Evolutionary conservation across 2,888 invertebrate species (phyloP), one percentile per base, ranked within the genome.

Genomic region (Temnothorax rugatulus): DNA sequence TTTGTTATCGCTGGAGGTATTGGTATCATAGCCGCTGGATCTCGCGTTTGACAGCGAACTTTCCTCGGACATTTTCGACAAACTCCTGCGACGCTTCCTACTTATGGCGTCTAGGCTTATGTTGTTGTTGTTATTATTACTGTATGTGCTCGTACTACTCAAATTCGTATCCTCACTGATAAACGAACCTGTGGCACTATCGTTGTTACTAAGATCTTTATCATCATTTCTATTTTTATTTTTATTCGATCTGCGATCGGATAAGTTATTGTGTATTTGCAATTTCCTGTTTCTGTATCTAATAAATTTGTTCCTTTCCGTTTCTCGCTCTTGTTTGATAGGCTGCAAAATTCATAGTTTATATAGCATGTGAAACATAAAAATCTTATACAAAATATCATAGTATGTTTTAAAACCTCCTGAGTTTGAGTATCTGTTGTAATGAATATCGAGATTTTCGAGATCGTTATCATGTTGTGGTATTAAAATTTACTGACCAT

Each of bases 191-290:
- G 82, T 71, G 1, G 83, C 79, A 74, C 88, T 92, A 50, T 91
- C 89, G 7, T 81, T 82, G 61, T 68, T 81, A 50, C 76, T 85
- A 8, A 44, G 13, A 63, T 84, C 76, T 50, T 87, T 86, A 44
- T 90, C 86, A 2, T 83, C 61, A n/a, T 47, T 79, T 54, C 85
- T 91, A 29, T 73, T 90, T 44, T n/a, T 4, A 21, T 82, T 88
- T 38, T 59, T 90, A 47, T 66, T 88, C 25, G 76, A 11, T 13
- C 82, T 86, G 54, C 13, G 54, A 29, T 34, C 29, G 7, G 52
- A 29, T 18, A 90, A 66, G 4, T 93, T 94, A 71, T 91, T 93
- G 76, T 90, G 91, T 93, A 93, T 94, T 25, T 93, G 88, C 0
- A 89, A 88, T 83, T 89, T 91, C 86, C 90, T 91, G 29, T 85